These are phyloP conservation scores for Acanthaster planci DNA, from an alignment of 35 echinoderm and acorn worm species.

Conservation along the genomic window DNA sequence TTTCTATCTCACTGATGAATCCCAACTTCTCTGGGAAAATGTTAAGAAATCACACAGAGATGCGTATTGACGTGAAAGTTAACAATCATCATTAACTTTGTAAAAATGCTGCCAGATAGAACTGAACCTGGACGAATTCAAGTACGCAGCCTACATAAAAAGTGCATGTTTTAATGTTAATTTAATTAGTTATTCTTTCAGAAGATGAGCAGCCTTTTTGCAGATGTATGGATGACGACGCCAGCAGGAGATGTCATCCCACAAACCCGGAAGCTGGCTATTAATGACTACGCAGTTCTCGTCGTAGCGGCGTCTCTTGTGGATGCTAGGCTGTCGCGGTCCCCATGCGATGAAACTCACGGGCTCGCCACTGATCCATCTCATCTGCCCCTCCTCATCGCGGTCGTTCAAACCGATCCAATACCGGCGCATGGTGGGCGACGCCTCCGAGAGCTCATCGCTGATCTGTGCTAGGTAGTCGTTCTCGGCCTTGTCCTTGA, in stretches of 20 bases:
- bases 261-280: not conserved
- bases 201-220: not conserved
- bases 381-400: slow-evolving; percentile 8
- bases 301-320: not conserved
- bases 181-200: too few relatives aligned
- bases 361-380: not conserved
- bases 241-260: slow-evolving; percentile 15
- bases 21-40: too few relatives aligned
- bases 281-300: slow-evolving; percentile 7
- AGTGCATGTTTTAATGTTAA: too few relatives aligned
- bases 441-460: not conserved
- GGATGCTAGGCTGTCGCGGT: not conserved
- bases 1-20: too few relatives aligned
- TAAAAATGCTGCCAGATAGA: too few relatives aligned
- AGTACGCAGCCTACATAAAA: too few relatives aligned
- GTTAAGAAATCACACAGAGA: too few relatives aligned
- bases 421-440: not conserved
- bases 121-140: too few relatives aligned
- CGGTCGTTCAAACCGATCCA: slow-evolving; percentile 16
- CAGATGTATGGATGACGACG: not conserved
- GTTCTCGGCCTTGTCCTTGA: slow-evolving; percentile 10
- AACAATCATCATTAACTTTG: too few relatives aligned
- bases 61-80: too few relatives aligned
- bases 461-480: slow-evolving; percentile 7
- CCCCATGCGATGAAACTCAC: not conserved